Conservation (phyloP, 2,888 invertebrate genomes). For the Doris montereyensis region DNA sequence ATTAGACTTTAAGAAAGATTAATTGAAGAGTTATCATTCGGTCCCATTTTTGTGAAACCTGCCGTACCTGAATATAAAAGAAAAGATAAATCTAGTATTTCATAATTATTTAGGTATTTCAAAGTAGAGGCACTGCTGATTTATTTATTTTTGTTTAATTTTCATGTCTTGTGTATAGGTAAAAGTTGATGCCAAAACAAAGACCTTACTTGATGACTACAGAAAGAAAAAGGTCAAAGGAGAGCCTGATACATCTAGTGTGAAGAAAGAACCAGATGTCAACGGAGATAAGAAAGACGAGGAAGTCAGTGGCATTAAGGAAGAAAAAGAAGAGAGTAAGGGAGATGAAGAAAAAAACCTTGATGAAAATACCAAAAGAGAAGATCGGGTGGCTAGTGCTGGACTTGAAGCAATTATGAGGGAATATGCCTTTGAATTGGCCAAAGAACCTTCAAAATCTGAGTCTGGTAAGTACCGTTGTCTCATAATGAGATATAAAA, state of each 20-base stretch:
- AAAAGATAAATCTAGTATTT: no score
- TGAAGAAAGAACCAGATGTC: constrained; percentile 55
- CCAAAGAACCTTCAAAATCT: constrained; percentile 54
- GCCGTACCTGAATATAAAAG: no score
- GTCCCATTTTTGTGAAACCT: no score
- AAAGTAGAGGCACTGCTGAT: constrained; percentile 99
- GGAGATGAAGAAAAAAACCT: constrained; percentile 71
- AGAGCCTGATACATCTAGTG: not conserved
- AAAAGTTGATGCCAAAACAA: constrained; percentile 97
- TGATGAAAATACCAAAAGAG: constrained; percentile 76
- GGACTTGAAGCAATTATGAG: constrained; percentile 85
- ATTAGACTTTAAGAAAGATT: no score
- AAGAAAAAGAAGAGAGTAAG: constrained; percentile 54
- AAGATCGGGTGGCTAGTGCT: constrained; percentile 83
- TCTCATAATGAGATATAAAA: no score
- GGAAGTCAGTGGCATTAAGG: constrained; percentile 55
- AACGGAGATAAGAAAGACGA: constrained; percentile 49
- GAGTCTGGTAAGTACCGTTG: constrained; percentile 50
- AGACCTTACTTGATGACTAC: constrained; percentile 92
- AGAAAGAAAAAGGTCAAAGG: constrained; percentile 57
- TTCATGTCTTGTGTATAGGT: constrained; percentile 62
- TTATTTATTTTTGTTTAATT: constrained; percentile 75
- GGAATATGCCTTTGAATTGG: constrained; percentile 79
- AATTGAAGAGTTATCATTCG: no score
- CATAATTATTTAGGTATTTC: no score